These are phyloP conservation scores for Alces alces DNA, from an alignment of 2,113 vertebrate genomes.

Conservation along the genomic window DNA sequence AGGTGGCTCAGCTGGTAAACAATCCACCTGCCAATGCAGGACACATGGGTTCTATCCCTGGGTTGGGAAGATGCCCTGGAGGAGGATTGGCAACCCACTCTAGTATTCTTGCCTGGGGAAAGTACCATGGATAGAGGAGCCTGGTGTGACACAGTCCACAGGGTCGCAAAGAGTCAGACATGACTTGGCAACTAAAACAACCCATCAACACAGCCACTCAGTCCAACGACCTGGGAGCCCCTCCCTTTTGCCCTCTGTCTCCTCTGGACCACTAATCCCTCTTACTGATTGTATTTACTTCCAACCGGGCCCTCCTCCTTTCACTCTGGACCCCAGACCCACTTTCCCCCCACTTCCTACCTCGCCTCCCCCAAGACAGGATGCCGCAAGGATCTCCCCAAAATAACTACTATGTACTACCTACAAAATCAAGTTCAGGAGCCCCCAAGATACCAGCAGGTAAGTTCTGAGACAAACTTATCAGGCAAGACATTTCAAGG, in stretches of 20 bases:
- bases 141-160: neutral
- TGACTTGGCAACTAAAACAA: neutral
- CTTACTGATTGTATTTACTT: neutral
- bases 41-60: neutral
- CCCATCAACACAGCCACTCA: neutral
- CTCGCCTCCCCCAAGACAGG: neutral
- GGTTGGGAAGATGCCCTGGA: neutral
- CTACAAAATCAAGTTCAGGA: neutral
- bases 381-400: neutral
- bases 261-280: neutral
- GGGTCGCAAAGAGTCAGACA: neutral
- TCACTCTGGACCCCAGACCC: neutral
- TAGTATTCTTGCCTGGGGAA: neutral
- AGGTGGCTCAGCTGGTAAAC: neutral
- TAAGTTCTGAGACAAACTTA: neutral
- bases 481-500: neutral
- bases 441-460: neutral
- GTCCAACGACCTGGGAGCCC: accelerated
- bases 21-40: neutral
- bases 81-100: neutral
- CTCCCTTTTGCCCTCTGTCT: neutral
- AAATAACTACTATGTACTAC: neutral
- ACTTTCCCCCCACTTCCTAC: neutral
- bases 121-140: neutral
- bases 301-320: neutral